These are phyloP conservation scores for Callionymus lyra DNA, from an alignment of 2,113 vertebrate genomes.

Conservation along the genomic window DNA sequence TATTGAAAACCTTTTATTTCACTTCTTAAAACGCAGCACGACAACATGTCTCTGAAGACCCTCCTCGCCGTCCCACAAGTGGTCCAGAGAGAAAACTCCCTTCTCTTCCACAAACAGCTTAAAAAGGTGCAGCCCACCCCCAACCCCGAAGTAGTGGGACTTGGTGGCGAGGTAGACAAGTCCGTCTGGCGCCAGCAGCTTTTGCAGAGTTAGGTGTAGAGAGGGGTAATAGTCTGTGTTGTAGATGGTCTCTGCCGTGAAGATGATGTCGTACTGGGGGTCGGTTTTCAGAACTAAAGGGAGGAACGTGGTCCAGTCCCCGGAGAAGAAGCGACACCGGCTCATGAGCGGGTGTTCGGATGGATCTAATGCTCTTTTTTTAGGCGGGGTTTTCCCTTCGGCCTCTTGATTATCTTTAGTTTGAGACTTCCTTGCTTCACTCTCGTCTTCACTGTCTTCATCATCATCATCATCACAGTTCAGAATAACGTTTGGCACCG, in stretches of 20 bases:
- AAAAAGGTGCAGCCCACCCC: slow-evolving; percentile 82
- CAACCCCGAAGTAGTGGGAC: slow-evolving; percentile 90
- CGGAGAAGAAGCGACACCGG: slow-evolving; percentile 82
- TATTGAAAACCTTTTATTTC: too few species aligned
- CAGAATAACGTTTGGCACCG: slow-evolving; percentile 75
- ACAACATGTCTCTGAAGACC: slow-evolving; percentile 82
- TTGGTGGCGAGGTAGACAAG: slow-evolving; percentile 83
- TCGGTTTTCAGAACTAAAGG: slow-evolving; percentile 58
- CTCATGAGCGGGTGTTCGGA: slow-evolving; percentile 20
- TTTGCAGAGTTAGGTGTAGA: slow-evolving; percentile 73
- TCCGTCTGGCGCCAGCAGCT: slow-evolving; percentile 69
- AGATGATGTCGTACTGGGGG: slow-evolving; percentile 80
- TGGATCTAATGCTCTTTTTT: slow-evolving; percentile 40
- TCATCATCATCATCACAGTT: slow-evolving; percentile 65
- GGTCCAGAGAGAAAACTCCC: slow-evolving; percentile 65
- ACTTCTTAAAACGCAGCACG: slow-evolving; percentile 72
- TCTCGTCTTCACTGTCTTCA: slow-evolving; percentile 17
- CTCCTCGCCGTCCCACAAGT: slow-evolving; percentile 70
- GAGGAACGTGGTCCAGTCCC: slow-evolving; percentile 82
- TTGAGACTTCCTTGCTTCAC: slow-evolving; percentile 2
- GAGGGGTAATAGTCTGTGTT: slow-evolving; percentile 76
- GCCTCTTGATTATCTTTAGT: slow-evolving; percentile 4
- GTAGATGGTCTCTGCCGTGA: slow-evolving; percentile 93
- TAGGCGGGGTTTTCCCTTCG: slow-evolving; percentile 32
- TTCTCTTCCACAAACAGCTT: slow-evolving; percentile 73